Percentiles rank a stretch among this genome's conserved stretches.
phyloP scores from a whole-genome alignment of 2,888 invertebrate genomes.

The Leptopilina syphax region DNA sequence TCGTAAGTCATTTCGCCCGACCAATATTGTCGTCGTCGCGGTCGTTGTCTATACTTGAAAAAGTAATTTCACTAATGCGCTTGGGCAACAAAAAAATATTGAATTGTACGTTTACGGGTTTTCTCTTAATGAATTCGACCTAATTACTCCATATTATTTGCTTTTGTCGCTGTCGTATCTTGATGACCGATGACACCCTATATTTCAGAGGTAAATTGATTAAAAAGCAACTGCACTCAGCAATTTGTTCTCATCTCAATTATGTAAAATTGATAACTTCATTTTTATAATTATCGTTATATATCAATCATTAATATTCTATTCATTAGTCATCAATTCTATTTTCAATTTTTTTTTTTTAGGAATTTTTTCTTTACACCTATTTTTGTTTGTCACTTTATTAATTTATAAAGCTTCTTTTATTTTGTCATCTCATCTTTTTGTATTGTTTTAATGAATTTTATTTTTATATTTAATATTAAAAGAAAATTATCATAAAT shows the following conservation, averaged over 20 bases:
- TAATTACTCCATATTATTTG: slow-evolving; percentile 54
- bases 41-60: slow-evolving; percentile 57
- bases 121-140: slow-evolving; percentile 53
- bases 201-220: slow-evolving; percentile 25
- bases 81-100: slow-evolving; percentile 48
- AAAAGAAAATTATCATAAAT: no score
- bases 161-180: slow-evolving; percentile 8
- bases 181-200: background rate
- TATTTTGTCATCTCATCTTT: no score
- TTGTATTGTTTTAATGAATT: no score
- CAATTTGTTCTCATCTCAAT: background rate
- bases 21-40: no score
- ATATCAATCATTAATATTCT: background rate
- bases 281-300: background rate
- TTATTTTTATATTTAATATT: no score
- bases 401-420: no score
- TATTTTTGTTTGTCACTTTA: no score
- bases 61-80: slow-evolving; percentile 61
- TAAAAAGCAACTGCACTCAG: background rate
- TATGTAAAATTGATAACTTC: background rate
- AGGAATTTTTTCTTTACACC: no score
- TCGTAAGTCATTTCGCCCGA: no score
- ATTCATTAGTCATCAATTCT: background rate
- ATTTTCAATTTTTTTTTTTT: no score
- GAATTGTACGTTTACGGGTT: slow-evolving; percentile 48